These are phyloP conservation scores for Trachymyrmex septentrionalis DNA, from an alignment of 1,140 invertebrate genomes.

Conservation along the genomic window DNA sequence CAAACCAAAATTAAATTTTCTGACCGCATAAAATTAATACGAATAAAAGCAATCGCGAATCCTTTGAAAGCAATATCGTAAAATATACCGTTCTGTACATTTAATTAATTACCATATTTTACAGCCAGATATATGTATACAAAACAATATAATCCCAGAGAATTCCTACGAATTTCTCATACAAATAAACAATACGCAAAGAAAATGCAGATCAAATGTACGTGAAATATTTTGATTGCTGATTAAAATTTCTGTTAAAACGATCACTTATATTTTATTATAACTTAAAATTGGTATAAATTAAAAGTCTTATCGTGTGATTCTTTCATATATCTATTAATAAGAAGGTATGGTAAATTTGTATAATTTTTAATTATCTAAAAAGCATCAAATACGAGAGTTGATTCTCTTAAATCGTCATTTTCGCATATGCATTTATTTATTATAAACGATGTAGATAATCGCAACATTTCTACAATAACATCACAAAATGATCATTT, in stretches of 20 bases:
- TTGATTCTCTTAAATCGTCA: background rate
- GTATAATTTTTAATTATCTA: background rate
- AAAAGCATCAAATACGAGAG: background rate
- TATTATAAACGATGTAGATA: background rate
- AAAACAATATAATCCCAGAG: background rate
- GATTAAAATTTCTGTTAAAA: conserved; percentile 2
- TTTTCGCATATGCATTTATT: conserved; percentile 26
- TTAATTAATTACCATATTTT: conserved; percentile 17
- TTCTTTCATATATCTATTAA: background rate
- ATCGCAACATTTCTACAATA: conserved; percentile 1
- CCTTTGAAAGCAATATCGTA: background rate
- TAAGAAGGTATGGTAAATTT: background rate
- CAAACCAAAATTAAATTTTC: conserved; percentile 20
- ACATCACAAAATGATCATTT: background rate
- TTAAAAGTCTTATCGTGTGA: background rate
- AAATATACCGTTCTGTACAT: background rate
- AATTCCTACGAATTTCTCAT: background rate
- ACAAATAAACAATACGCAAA: background rate
- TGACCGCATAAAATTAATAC: background rate
- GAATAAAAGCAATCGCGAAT: conserved; percentile 12
- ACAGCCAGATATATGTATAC: background rate
- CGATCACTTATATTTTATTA: background rate
- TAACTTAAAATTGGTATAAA: conserved; percentile 1
- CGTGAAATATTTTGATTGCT: background rate
- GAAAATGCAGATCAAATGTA: background rate